Evolutionary conservation across 2,113 vertebrate species (phyloP), one percentile per base, ranked within the genome.

Genomic region (Machaerirhynchus nigripectus): DNA sequence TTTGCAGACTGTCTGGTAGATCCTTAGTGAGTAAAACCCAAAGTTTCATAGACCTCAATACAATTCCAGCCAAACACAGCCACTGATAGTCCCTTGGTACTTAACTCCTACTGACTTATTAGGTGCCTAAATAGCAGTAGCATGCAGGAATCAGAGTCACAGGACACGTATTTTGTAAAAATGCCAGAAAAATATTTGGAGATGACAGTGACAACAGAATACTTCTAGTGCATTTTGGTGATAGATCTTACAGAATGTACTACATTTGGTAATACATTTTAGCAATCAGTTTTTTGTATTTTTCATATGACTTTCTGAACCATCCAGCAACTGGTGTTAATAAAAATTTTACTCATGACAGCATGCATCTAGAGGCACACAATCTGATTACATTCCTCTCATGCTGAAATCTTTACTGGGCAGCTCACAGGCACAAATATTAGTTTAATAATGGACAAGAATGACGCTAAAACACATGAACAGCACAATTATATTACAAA

Each of bases 41-140:
- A 35, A 87, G 9, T 80, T 93, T 84, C 71, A 67, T 70, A 52
- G 33, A 47, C 68, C 52, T 95, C 73, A 59, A 70, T 47, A 24
- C 18, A 44, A 33, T 60, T 81, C 39, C 56, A 92, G 50, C 42
- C 79, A 90, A 78, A 18, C 15, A 47, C 39, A 69, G 57, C 4
- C 71, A 42, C 74, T 73, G 69, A 91, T 55, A 75, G 49, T 91
- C 74, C 40, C 52, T 74, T 42, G 26, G 64, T 44, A 30, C 24
- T 91, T 82, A 90, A 74, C 13, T 92, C 11, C 33, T 87, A 5
- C n/a, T 95, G 93, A 96, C 56, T 93, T 95, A 92, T 91, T 94
- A 87, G 15, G 86, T 96, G 90, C 59, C 60, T 82, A 90, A 95
- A 81, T 20, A 84, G 49, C 85, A 89, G 93, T 94, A 97, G 80